Evolutionary conservation across 1,140 invertebrate species (phyloP).

Genomic region (Drosophila eugracilis): DNA sequence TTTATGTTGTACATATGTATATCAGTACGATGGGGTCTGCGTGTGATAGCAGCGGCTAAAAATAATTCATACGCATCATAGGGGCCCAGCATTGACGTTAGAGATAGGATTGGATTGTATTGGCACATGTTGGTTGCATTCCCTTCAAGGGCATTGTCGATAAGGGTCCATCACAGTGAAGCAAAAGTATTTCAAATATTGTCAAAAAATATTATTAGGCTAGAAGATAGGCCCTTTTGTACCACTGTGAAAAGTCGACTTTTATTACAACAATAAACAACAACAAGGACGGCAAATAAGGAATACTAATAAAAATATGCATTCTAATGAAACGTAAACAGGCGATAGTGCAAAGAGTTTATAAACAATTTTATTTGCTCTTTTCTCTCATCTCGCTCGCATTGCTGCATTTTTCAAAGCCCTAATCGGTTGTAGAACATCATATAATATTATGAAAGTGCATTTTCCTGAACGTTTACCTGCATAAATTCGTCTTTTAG

Average conservation of each 20-base stretch:
- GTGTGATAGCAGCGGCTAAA: conserved; percentile 56
- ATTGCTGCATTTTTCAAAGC: not conserved
- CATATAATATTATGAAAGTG: not conserved
- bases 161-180: conserved; percentile 17
- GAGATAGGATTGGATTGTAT: conserved; percentile 38
- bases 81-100: conserved; percentile 48
- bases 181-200: not conserved
- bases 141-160: conserved; percentile 24
- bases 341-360: conserved; percentile 57
- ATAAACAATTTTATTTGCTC: conserved; percentile 29
- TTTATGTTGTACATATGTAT: conserved; percentile 9
- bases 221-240: not conserved
- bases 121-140: conserved; percentile 48
- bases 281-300: conserved; percentile 46
- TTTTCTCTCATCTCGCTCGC: conserved; percentile 2
- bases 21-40: conserved; percentile 22
- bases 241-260: conserved; percentile 42
- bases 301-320: conserved; percentile 57
- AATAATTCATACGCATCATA: conserved; percentile 41
- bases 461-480: not conserved
- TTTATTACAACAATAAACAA: conserved; percentile 66
- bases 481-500: not conserved
- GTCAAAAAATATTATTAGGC: not conserved
- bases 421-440: conserved; percentile 18
- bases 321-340: conserved; percentile 73